These are phyloP conservation scores for Ariopsis seemanni DNA, from an alignment of 2,113 vertebrate genomes.

Conservation along the genomic window DNA sequence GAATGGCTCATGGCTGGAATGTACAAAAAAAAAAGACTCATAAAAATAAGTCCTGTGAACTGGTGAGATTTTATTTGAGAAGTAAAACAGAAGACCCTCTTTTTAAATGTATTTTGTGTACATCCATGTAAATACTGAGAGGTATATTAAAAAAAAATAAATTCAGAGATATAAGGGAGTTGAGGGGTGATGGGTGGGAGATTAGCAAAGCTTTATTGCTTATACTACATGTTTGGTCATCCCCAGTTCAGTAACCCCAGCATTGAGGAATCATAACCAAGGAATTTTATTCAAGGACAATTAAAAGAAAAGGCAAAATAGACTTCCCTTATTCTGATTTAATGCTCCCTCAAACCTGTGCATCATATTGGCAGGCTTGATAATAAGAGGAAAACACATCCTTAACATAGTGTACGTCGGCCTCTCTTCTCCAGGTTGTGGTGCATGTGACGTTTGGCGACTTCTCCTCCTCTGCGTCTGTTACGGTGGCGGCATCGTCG, in stretches of 20 bases:
- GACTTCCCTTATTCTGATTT: constrained; percentile 58
- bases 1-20: constrained; percentile 69
- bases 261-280: constrained; percentile 56
- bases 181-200: constrained; percentile 52
- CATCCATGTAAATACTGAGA: constrained; percentile 80
- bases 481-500: constrained; percentile 48
- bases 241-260: constrained; percentile 51
- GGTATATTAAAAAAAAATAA: constrained; percentile 61
- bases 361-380: constrained; percentile 59
- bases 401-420: constrained; percentile 63
- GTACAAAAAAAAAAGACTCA: constrained; percentile 61
- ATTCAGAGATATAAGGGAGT: constrained; percentile 70
- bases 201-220: constrained; percentile 65
- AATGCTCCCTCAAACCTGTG: constrained; percentile 59
- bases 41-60: constrained; percentile 61
- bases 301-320: constrained; percentile 8
- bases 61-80: constrained; percentile 53
- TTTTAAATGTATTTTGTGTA: constrained; percentile 83
- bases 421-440: constrained; percentile 69
- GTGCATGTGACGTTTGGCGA: constrained; percentile 74
- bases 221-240: constrained; percentile 62
- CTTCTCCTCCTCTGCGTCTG: constrained; percentile 66
- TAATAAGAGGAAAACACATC: constrained; percentile 47
- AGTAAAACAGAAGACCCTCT: constrained; percentile 60
- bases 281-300: constrained; percentile 56